Evolutionary conservation across 2,797 vertebrate species (phyloP).

Genomic region (Microtus californicus): DNA sequence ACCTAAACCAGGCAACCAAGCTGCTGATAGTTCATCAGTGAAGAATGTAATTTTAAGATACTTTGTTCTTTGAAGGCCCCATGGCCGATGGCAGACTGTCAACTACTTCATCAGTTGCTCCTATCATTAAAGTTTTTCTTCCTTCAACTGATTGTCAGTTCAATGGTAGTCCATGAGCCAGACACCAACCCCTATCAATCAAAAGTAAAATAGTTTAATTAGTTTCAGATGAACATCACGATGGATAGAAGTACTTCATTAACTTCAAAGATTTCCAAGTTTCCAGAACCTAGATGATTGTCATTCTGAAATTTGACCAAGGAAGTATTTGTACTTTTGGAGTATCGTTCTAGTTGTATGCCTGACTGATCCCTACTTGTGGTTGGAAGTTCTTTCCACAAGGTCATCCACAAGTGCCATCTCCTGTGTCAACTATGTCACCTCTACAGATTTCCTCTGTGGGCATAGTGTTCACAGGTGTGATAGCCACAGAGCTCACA

Average conservation of each 20-base stretch:
- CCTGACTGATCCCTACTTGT: background rate
- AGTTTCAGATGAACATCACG: conserved; percentile 39
- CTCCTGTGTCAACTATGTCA: background rate
- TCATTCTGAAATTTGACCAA: background rate
- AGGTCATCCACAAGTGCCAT: background rate
- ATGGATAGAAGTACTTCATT: background rate
- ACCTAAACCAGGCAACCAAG: background rate
- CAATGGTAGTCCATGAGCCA: background rate
- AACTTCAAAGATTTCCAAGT: background rate
- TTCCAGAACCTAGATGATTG: background rate
- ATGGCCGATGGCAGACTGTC: background rate
- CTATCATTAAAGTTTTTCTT: background rate
- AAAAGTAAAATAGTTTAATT: conserved; percentile 21
- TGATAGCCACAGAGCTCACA: background rate
- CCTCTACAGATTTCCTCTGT: background rate
- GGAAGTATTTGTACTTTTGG: background rate
- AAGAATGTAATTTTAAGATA: conserved; percentile 20
- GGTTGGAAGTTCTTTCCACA: background rate
- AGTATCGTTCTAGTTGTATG: background rate
- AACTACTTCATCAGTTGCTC: conserved; percentile 2
- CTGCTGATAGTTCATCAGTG: background rate
- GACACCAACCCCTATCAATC: background rate
- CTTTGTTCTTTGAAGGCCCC: background rate
- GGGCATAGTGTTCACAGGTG: background rate
- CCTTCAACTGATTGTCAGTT: conserved; percentile 3